A percentile compares a stretch with the other conserved stretches of the same genome.
Conservation (phyloP, 2,797 vertebrate species). For the Antrozous pallidus region DNA sequence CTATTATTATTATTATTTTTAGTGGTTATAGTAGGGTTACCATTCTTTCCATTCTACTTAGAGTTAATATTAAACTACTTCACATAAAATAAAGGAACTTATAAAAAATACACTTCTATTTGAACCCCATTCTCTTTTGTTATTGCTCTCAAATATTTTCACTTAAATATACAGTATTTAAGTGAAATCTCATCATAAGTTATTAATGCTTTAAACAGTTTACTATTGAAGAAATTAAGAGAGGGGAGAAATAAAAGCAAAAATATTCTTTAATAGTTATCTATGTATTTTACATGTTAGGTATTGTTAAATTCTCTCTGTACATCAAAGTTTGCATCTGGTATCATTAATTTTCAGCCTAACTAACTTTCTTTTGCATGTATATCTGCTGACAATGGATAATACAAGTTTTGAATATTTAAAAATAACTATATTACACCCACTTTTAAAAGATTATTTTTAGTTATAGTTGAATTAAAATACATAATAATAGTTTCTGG, state of each 20-base stretch:
- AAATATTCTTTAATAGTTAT: neutral
- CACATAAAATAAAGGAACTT: neutral
- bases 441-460: neutral
- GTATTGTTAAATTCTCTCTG: neutral
- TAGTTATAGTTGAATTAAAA: neutral
- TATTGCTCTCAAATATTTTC: neutral
- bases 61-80: neutral
- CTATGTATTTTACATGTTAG: neutral
- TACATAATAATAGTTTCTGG: no score
- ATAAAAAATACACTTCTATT: neutral
- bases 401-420: neutral
- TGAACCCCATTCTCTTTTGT: neutral
- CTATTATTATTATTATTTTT: neutral
- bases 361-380: neutral
- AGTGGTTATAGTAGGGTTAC: neutral
- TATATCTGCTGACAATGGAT: neutral
- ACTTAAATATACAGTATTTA: neutral
- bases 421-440: neutral
- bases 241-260: neutral
- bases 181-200: neutral
- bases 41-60: neutral
- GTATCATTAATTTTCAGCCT: neutral
- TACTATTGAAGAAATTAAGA: neutral
- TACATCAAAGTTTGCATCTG: neutral
- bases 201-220: neutral